phyloP scores from a whole-genome alignment of 2,888 invertebrate genomes.

The Lapara coniferarum region DNA sequence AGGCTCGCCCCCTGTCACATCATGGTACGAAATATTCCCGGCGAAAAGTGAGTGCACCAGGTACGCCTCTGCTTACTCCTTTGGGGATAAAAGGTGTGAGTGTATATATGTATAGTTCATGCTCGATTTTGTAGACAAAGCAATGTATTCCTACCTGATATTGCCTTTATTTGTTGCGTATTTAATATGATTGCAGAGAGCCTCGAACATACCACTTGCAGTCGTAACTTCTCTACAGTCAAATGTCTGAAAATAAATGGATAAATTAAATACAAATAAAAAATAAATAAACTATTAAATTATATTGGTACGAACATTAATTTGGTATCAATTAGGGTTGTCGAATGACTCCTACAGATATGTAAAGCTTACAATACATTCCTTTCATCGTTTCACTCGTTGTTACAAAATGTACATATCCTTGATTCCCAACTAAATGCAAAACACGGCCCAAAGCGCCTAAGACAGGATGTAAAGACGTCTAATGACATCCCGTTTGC shows the following conservation, averaged over 20 bases:
- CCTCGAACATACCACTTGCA: conserved; percentile 98
- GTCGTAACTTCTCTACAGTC: conserved; percentile 97
- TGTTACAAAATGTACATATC: not conserved
- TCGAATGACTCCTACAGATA: not conserved
- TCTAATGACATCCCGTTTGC: conserved; percentile 53
- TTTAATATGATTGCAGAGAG: conserved; percentile 97
- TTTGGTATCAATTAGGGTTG: too few relatives aligned
- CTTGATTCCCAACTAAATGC: not conserved
- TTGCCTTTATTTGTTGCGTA: conserved; percentile 98
- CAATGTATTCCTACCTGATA: conserved; percentile 86
- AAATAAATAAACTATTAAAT: too few relatives aligned
- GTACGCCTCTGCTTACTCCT: too few relatives aligned
- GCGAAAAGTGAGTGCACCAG: too few relatives aligned
- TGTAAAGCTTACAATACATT: not conserved
- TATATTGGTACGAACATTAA: too few relatives aligned
- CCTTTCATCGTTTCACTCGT: not conserved
- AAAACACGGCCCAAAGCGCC: not conserved
- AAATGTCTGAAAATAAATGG: conserved; percentile 87
- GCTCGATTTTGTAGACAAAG: not conserved
- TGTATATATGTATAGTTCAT: too few relatives aligned
- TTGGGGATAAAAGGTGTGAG: too few relatives aligned
- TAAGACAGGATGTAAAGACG: conserved; percentile 32
- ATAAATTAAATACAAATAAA: not conserved
- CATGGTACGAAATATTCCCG: too few relatives aligned
- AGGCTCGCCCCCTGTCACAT: too few relatives aligned